Evolutionary conservation across 2,113 vertebrate genomes (phyloP).

Genomic region (Anhinga anhinga): DNA sequence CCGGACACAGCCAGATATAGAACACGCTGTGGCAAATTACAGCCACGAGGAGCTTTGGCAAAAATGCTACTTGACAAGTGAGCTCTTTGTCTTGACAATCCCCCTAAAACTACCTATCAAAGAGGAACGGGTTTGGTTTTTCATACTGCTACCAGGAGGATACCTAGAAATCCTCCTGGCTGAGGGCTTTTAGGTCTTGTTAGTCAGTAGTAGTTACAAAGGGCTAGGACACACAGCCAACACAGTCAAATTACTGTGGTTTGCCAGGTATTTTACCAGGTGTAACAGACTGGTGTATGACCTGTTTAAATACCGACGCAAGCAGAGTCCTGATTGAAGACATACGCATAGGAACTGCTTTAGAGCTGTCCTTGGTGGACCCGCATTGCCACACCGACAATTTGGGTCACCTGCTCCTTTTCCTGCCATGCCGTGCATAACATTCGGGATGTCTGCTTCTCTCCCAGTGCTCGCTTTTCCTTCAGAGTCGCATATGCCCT

Average conservation of each 20-base stretch:
- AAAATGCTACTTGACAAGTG: not conserved
- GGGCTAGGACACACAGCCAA: not conserved
- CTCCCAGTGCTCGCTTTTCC: not conserved
- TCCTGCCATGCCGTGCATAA: not conserved
- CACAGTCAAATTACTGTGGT: not conserved
- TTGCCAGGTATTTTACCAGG: not conserved
- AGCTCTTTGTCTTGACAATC: not conserved
- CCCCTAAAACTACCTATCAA: not conserved
- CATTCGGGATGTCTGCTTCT: not conserved
- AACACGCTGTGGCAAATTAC: not conserved
- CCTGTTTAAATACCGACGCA: not conserved
- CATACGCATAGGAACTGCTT: not conserved
- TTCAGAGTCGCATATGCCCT: constrained; percentile 8
- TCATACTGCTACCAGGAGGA: not conserved
- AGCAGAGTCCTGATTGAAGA: not conserved
- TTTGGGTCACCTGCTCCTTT: not conserved
- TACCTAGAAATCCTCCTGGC: fast-evolving
- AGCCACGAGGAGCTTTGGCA: not conserved
- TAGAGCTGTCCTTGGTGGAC: not conserved
- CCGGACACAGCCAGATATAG: not conserved
- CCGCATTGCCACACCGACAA: not conserved
- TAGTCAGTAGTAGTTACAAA: not conserved
- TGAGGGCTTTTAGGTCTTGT: not conserved
- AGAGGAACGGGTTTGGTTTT: not conserved
- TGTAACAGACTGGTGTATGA: not conserved